Percentiles rank a stretch among this genome's conserved stretches.
Conservation (phyloP, 2,888 invertebrate genomes). For the Pandemis heparana region DNA sequence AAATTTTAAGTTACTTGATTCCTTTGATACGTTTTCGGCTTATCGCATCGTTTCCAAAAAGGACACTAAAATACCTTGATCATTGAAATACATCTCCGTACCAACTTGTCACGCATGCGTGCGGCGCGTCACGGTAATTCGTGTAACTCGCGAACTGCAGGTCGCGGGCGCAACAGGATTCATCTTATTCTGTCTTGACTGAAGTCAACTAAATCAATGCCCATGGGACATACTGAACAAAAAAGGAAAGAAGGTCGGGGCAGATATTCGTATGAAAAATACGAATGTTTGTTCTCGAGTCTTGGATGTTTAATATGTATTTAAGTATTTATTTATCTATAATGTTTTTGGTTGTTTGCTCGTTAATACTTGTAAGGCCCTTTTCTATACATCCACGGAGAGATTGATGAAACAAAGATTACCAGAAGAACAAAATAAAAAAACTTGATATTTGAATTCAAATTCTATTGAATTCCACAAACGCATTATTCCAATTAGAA, state of each 20-base stretch:
- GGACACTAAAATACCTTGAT: not conserved
- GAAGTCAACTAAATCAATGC: constrained; percentile 3
- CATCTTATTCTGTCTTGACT: constrained; percentile 20
- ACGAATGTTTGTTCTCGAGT: too few relatives aligned
- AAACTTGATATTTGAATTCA: constrained; percentile 29
- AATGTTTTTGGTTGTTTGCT: too few relatives aligned
- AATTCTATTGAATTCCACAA: constrained; percentile 29
- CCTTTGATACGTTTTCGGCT: not conserved
- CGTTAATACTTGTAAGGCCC: too few relatives aligned
- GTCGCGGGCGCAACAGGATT: constrained; percentile 22
- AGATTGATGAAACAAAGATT: not conserved
- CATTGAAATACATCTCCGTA: not conserved
- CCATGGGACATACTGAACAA: constrained; percentile 9
- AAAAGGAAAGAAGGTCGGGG: too few relatives aligned
- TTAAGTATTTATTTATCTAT: too few relatives aligned
- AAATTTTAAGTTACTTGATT: too few relatives aligned
- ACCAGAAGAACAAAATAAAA: not conserved
- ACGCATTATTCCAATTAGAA: constrained; percentile 56
- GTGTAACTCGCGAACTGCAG: constrained; percentile 27
- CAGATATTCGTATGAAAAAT: too few relatives aligned
- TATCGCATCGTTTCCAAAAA: not conserved
- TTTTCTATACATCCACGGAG: not conserved
- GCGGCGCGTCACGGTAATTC: constrained; percentile 34
- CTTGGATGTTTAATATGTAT: too few relatives aligned
- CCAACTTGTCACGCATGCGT: constrained; percentile 14